Base-by-base conservation (phyloP, 64 coral and sea anemone species). In the Montipora efflorescens region DNA sequence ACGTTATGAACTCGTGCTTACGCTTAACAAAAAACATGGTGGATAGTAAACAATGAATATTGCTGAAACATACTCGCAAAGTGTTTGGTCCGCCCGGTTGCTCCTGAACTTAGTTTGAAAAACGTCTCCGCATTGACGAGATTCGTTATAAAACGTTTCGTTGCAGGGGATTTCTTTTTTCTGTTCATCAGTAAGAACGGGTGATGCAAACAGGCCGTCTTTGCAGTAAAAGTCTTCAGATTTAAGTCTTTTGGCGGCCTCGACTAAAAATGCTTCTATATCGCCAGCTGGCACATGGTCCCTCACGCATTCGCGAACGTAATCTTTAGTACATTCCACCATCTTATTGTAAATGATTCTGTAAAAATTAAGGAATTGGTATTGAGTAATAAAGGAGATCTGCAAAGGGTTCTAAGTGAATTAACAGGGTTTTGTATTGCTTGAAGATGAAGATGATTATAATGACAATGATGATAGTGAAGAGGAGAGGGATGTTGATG, bases 161-260 rank as follows among this genome's bases (percentile, higher is more conserved):
- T 86, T 86, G 66, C 82, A 86, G 10, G 82, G 82, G 9, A 86
- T 86, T 23, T 86, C 82, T 67, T 50, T 86, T 67, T 86, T 86
- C 45, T 86, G 64, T 50, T 86, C 82, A 45, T 86, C 82, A 9
- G 45, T 86, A 4, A 86, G 66, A 72, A 71, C 19, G n/a, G 82
- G 82, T n/a, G 46, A 16, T 8, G 82, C 68, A 51, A 86, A 86
- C 43, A 86, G 12, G 16, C 82, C 82, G 71, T 86, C 82, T 15
- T 70, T 86, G 46, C 82, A 86, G 8, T 86, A 86, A 18, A 86
- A 86, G 16, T 72, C 45, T 72, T 86, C 82, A 49, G 82, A 86
- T 49, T 86, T 86, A 4, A 86, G 82, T 49, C 45, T 67, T 45
- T 86, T 51, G 2, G 82, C 66, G 16, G 82, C 82, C 61, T 86